Evolutionary conservation across 2,113 vertebrate species (phyloP), one percentile per base, ranked within the genome.

Genomic region (Motacilla tschutschensis): DNA sequence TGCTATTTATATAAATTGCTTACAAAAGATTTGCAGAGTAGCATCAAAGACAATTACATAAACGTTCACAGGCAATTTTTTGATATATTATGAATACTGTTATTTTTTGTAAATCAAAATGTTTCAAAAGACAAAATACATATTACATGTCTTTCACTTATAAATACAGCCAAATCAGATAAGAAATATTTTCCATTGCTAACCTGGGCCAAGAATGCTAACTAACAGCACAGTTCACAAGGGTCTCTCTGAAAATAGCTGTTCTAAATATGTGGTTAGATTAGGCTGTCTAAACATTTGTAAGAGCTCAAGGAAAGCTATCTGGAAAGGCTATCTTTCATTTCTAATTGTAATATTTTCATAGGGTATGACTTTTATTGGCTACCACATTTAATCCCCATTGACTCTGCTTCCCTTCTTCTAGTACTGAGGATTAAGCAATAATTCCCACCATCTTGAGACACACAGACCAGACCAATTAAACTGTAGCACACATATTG

Each of bases 181-280:
- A 96, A 89, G 94, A 91, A 96, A 96, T 96, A 94, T 93, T 97
- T 97, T 97, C 96, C 96, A 95, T 58, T 83, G 82, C 79, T 91
- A 93, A 91, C 75, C 79, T 89, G 86, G 28, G 94, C 95, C 96
- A 97, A 94, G 94, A 96, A 97, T 95, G 93, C 79, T 96, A 87
- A 88, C 62, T 92, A 94, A 92, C 50, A 93, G 83, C 54, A 69
- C 63, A 85, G 90, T 93, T 94, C 82, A 91, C 84, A 77, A 62
- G 79, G 93, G 87, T 91, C 86, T 91, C 85, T 92, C 83, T 82
- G 90, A 95, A 96, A 95, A 96, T 85, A 95, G 95, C 88, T 91
- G 65, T 85, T 93, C 74, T 94, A 87, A 88, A 93, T 87, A 85
- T 90, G 93, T 80, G 80, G 77, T 69, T 92, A 87, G 72, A 93